Evolutionary conservation across 2,888 invertebrate genomes (phyloP).

Genomic region (Cordilura impudica): DNA sequence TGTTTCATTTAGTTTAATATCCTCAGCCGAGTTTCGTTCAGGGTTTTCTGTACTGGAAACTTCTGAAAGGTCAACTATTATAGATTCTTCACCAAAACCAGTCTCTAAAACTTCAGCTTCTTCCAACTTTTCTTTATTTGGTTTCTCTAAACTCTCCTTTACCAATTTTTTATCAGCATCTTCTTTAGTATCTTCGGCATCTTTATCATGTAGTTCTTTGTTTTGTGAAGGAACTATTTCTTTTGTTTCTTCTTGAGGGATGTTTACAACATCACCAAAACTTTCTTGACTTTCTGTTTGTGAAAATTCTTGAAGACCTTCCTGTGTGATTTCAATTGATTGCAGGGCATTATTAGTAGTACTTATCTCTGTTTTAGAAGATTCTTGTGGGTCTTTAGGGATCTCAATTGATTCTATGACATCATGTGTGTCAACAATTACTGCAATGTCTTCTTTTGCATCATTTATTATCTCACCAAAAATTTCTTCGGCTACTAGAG

Average conservation of each 20-base stretch:
- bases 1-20: neutral
- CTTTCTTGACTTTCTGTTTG: constrained; percentile 7
- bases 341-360: no score
- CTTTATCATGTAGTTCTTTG: no score
- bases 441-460: neutral
- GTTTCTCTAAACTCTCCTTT: no score
- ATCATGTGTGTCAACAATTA: neutral
- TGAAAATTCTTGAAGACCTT: constrained; percentile 10
- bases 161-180: neutral
- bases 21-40: no score
- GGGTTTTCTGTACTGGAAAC: neutral
- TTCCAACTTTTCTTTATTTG: neutral
- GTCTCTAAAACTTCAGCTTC: constrained; percentile 7
- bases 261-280: constrained; percentile 18
- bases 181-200: neutral
- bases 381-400: neutral
- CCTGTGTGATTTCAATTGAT: neutral
- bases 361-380: neutral
- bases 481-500: constrained; percentile 43
- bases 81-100: constrained; percentile 54
- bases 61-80: neutral
- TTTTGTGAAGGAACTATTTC: neutral
- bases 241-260: neutral
- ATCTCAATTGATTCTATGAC: neutral
- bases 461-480: constrained; percentile 47